A percentile compares a stretch with the other conserved stretches of the same genome.
Evolutionary conservation across 2,113 vertebrate genomes (phyloP).

Genomic region (Archocentrus centrarchus): DNA sequence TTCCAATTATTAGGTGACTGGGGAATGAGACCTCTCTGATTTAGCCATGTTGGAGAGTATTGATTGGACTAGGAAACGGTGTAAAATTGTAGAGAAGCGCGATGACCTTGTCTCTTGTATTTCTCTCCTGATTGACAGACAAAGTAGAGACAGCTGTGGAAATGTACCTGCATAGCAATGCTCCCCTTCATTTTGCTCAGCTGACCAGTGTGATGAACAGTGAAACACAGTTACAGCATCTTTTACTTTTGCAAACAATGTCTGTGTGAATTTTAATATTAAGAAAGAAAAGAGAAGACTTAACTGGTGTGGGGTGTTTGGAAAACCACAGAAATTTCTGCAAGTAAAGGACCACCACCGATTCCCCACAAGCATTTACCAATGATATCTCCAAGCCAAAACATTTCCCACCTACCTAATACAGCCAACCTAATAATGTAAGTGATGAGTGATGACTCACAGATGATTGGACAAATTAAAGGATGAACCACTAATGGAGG

Average conservation of each 20-base stretch:
- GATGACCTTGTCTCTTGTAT: constrained; percentile 57
- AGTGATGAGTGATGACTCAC: neutral
- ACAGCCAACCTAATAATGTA: neutral
- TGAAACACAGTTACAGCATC: neutral
- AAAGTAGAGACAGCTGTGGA: constrained; percentile 9
- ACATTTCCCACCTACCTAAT: neutral
- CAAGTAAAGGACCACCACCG: neutral
- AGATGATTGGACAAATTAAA: neutral
- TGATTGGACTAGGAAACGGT: constrained; percentile 50
- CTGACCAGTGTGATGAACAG: neutral
- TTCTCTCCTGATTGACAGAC: constrained; percentile 45
- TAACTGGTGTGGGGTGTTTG: neutral
- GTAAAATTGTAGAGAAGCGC: constrained; percentile 35
- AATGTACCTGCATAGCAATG: constrained; percentile 32
- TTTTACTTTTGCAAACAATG: neutral
- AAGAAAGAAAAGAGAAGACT: neutral
- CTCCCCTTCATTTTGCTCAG: neutral
- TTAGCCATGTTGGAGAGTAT: constrained; percentile 38
- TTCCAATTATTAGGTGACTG: constrained; percentile 40
- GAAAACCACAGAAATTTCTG: neutral
- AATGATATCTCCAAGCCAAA: neutral
- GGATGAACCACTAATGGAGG: neutral
- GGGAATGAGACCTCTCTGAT: constrained; percentile 36
- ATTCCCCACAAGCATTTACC: neutral
- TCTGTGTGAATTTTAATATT: neutral